These are phyloP conservation scores for Limanda limanda DNA, from an alignment of 2,113 vertebrate species.

Conservation along the genomic window DNA sequence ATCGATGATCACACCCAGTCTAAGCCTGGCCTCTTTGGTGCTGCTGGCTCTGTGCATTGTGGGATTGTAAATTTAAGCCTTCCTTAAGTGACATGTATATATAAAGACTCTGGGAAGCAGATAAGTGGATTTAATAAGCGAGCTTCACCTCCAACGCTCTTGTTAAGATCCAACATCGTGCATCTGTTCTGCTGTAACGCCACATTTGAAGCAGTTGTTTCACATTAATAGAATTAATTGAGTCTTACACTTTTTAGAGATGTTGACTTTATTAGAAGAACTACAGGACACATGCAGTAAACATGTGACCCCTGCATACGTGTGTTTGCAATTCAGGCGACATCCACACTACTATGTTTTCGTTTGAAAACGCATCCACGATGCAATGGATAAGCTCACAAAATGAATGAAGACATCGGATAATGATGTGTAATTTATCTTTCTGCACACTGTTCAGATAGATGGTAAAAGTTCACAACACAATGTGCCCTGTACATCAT, in stretches of 20 bases:
- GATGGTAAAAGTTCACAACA: too few relatives aligned
- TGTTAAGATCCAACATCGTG: neutral
- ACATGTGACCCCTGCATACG: neutral
- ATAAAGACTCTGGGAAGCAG: constrained; percentile 65
- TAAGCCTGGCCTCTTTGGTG: constrained; percentile 82
- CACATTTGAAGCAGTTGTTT: constrained; percentile 13
- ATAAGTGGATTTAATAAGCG: constrained; percentile 1
- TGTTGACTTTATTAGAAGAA: neutral
- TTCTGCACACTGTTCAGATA: too few relatives aligned
- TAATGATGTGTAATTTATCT: neutral
- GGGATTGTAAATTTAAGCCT: constrained; percentile 85
- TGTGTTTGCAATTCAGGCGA: neutral
- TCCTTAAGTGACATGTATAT: constrained; percentile 53
- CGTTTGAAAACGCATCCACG: too few relatives aligned
- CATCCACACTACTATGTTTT: too few relatives aligned
- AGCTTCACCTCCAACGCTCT: constrained; percentile 15
- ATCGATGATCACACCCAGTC: constrained; percentile 64
- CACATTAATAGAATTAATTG: neutral
- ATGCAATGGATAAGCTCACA: neutral
- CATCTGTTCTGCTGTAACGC: constrained; percentile 19
- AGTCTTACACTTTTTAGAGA: neutral
- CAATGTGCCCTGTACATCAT: neutral
- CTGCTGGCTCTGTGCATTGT: constrained; percentile 84
- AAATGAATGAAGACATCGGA: neutral
- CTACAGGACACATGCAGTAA: neutral